Conservation (phyloP, 2,113 vertebrate genomes). For the Prunella fulvescens region DNA sequence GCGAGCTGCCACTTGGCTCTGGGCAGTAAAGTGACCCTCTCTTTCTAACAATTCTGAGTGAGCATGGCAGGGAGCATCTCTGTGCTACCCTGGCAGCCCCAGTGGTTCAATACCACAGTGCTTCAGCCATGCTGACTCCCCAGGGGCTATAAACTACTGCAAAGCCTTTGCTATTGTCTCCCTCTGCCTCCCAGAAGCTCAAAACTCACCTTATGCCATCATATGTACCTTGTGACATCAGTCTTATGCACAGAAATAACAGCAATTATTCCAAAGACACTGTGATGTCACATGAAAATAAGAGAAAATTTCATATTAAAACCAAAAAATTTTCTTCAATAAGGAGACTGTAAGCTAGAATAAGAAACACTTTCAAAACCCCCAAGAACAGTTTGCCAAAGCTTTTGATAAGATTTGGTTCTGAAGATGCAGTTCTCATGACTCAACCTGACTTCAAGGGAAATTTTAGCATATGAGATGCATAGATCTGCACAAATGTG, state of each 20-base stretch:
- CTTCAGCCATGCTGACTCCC: neutral
- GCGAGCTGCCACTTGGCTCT: neutral
- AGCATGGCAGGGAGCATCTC: neutral
- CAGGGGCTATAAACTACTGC: neutral
- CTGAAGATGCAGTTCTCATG: neutral
- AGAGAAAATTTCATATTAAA: neutral
- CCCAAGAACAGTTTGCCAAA: neutral
- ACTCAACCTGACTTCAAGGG: neutral
- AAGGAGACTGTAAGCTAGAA: neutral
- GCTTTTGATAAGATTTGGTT: neutral
- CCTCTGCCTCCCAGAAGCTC: neutral
- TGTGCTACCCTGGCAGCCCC: neutral
- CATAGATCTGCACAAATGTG: neutral
- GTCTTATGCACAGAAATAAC: neutral
- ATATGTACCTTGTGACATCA: neutral
- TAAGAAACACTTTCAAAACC: neutral
- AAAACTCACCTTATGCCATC: neutral
- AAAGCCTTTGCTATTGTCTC: neutral
- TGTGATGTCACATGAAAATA: neutral
- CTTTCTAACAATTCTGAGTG: neutral
- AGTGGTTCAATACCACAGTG: rapidly evolving
- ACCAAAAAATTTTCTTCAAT: neutral
- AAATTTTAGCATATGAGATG: neutral
- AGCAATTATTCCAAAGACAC: neutral
- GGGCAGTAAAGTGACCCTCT: neutral